Conservation (phyloP, 2,888 invertebrate genomes). For the Microctonus brassicae region DNA sequence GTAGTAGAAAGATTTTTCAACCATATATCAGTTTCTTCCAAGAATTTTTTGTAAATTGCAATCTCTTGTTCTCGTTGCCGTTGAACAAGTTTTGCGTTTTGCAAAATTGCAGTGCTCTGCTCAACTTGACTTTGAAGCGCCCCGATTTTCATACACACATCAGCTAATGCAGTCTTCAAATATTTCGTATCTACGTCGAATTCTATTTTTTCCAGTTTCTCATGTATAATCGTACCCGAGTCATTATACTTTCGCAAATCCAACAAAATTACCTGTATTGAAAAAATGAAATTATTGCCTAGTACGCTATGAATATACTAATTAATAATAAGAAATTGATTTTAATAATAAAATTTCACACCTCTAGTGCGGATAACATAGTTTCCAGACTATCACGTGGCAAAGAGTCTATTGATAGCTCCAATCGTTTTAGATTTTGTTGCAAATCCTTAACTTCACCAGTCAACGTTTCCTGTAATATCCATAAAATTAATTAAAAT, state of each 20-base stretch:
- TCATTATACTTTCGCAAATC: slow-evolving; percentile 80
- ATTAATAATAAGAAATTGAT: not conserved
- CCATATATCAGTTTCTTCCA: slow-evolving; percentile 65
- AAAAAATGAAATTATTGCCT: not conserved
- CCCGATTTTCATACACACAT: slow-evolving; percentile 77
- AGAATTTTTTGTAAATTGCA: slow-evolving; percentile 59
- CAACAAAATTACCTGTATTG: slow-evolving; percentile 76
- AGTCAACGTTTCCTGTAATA: slow-evolving; percentile 64
- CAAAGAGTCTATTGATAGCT: slow-evolving; percentile 77
- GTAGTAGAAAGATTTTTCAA: slow-evolving; percentile 54
- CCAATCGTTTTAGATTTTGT: slow-evolving; percentile 77
- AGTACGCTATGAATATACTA: not conserved
- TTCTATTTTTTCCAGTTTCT: slow-evolving; percentile 75
- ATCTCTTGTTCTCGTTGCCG: slow-evolving; percentile 73
- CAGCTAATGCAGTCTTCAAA: slow-evolving; percentile 73
- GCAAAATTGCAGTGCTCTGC: slow-evolving; percentile 74
- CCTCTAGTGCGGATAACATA: slow-evolving; percentile 81
- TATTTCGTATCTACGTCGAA: slow-evolving; percentile 77
- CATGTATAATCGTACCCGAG: slow-evolving; percentile 77
- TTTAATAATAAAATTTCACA: slow-evolving; percentile 69
- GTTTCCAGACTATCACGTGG: slow-evolving; percentile 80
- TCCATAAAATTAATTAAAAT: slow-evolving; percentile 9
- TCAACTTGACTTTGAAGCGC: slow-evolving; percentile 79
- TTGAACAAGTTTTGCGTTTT: slow-evolving; percentile 72
- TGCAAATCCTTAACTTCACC: slow-evolving; percentile 79